Evolutionary conservation across 2,888 invertebrate species (phyloP), one percentile per base, ranked within the genome.

Genomic region (Physocephala rufipes): DNA sequence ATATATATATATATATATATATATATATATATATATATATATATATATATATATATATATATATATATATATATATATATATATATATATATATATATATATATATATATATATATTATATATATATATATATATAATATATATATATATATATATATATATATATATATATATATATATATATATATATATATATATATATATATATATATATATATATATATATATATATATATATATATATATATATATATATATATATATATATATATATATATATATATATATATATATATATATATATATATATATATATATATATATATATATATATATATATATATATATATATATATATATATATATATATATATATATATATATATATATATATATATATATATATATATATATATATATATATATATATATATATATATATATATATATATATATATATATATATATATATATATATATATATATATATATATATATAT

Each of bases 101-200:
- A 28, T 62, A 49, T 51, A 26, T 2, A 47, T 53, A 66, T 55
- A 47, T 49, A 15, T 58, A 21, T 70, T n/a, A n/a, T n/a, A n/a
- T n/a, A n/a, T n/a, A n/a, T n/a, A n/a, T n/a, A n/a, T n/a, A n/a
- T n/a, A n/a, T n/a, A n/a, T n/a, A n/a, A n/a, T n/a, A n/a, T n/a
- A n/a, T n/a, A n/a, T n/a, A n/a, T n/a, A n/a, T n/a, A n/a, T 53
- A n/a, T n/a, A 28, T 24, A 9, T 45, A 28, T 62, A 49, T 51
- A 26, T 2, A 47, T 53, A 66, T 55, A 47, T 49, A 15, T 58
- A 21, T 70, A n/a, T 53, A 21, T 53, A 21, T n/a, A 7, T 53
- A 21, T 53, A 2, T 53, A 3, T 19, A 12, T n/a, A 7, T 53
- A n/a, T n/a, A 28, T 24, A 9, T 45, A 28, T 62, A 49, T 51